phyloP scores from a whole-genome alignment of 2,113 vertebrate genomes.

The Lepus americanus region DNA sequence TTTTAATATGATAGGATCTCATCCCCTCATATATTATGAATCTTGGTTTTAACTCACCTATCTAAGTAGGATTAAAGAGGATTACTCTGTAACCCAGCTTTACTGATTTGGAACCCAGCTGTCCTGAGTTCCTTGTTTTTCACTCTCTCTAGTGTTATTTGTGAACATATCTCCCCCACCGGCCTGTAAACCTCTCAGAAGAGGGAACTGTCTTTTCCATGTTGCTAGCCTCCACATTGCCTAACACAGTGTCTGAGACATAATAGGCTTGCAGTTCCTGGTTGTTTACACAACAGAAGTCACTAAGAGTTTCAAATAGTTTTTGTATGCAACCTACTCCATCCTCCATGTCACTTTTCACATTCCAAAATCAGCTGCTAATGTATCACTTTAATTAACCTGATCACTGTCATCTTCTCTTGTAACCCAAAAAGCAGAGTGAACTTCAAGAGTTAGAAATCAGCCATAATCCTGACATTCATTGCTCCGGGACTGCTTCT shows the following conservation, averaged over 20 bases:
- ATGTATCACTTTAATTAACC: background rate
- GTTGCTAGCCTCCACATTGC: background rate
- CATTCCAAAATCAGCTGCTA: background rate
- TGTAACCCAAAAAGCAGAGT: background rate
- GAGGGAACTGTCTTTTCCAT: background rate
- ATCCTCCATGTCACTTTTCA: background rate
- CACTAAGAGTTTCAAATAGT: background rate
- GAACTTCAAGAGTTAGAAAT: background rate
- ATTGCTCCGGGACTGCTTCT: background rate
- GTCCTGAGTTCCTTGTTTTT: background rate
- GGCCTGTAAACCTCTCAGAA: background rate
- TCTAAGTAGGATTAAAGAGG: background rate
- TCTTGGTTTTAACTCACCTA: background rate
- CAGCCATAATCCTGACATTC: background rate
- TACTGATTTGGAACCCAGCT: conserved; percentile 2
- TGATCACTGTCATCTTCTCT: background rate
- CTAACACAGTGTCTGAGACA: background rate
- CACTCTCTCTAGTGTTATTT: background rate
- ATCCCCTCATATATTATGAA: background rate
- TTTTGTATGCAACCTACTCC: background rate
- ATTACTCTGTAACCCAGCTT: background rate
- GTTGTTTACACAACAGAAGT: background rate
- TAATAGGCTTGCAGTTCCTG: background rate
- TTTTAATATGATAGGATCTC: conserved; percentile 28
- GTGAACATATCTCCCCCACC: background rate